Evolutionary conservation across 2,888 invertebrate species (phyloP).

Genomic region (Micropterix aruncella): DNA sequence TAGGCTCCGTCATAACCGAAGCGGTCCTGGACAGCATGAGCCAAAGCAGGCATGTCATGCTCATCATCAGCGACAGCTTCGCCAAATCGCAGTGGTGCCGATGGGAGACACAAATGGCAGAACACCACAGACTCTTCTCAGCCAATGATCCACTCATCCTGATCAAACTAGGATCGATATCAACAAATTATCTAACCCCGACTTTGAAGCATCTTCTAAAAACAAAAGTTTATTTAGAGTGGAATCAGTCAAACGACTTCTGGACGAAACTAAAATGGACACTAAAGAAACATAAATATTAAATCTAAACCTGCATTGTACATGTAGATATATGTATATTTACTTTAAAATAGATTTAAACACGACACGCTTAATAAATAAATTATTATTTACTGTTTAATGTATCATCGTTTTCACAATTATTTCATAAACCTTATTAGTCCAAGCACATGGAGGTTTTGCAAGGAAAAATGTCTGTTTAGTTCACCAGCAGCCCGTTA

Average conservation of each 20-base stretch:
- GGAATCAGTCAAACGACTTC: constrained; percentile 32
- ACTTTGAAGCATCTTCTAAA: constrained; percentile 46
- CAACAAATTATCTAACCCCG: constrained; percentile 37
- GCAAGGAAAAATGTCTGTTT: too few relatives aligned
- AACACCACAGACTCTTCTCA: constrained; percentile 46
- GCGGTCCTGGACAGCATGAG: constrained; percentile 49
- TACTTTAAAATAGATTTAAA: too few relatives aligned
- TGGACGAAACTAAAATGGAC: constrained; percentile 21
- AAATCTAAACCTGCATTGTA: too few relatives aligned
- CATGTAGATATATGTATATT: too few relatives aligned
- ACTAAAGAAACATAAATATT: not conserved
- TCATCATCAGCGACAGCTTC: constrained; percentile 53
- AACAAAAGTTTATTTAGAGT: constrained; percentile 47
- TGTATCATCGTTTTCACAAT: too few relatives aligned
- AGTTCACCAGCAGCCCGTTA: too few relatives aligned
- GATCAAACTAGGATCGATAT: constrained; percentile 44
- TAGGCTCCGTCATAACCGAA: constrained; percentile 49
- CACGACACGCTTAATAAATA: too few relatives aligned
- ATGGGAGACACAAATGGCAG: constrained; percentile 55
- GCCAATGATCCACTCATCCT: constrained; percentile 47
- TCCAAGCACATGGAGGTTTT: too few relatives aligned
- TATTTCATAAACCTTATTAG: too few relatives aligned
- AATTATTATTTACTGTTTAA: too few relatives aligned
- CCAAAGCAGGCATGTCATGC: constrained; percentile 46
- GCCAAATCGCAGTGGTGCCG: constrained; percentile 59